phyloP scores from a whole-genome alignment of 2,888 invertebrate genomes.

The Metallyticus violacea region DNA sequence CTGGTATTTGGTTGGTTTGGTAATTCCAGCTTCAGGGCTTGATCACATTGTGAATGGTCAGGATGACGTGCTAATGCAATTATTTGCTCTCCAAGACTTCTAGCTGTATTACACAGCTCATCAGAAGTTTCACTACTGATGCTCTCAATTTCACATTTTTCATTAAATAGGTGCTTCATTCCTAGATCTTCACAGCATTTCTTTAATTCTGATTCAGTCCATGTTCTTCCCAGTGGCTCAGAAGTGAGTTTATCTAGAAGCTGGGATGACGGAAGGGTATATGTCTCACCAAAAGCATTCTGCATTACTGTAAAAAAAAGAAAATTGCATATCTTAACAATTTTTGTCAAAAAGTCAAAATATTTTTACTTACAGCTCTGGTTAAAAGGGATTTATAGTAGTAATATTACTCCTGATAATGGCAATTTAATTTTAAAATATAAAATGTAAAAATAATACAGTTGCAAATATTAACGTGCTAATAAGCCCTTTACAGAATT shows the following conservation, averaged over 20 bases:
- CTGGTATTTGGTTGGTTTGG: conserved; percentile 34
- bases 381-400: no score
- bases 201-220: conserved; percentile 24
- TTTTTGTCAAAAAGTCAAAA: no score
- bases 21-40: conserved; percentile 38
- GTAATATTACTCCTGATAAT: no score
- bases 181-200: conserved; percentile 21
- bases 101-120: conserved; percentile 17
- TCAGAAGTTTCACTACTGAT: conserved; percentile 9
- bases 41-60: conserved; percentile 12
- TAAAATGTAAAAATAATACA: no score
- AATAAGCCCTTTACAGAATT: no score
- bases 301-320: conserved; percentile 1
- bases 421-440: no score
- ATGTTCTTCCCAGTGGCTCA: conserved; percentile 17
- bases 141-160: neutral
- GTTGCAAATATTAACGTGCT: no score
- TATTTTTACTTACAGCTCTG: no score
- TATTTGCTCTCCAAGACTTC: conserved; percentile 28
- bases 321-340: neutral
- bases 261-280: conserved; percentile 15
- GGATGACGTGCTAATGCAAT: conserved; percentile 16
- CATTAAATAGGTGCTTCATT: neutral
- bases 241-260: conserved; percentile 5
- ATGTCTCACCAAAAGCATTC: conserved; percentile 18